phyloP scores from a whole-genome alignment of 2,888 invertebrate genomes.

The Microctonus aethiopoides region DNA sequence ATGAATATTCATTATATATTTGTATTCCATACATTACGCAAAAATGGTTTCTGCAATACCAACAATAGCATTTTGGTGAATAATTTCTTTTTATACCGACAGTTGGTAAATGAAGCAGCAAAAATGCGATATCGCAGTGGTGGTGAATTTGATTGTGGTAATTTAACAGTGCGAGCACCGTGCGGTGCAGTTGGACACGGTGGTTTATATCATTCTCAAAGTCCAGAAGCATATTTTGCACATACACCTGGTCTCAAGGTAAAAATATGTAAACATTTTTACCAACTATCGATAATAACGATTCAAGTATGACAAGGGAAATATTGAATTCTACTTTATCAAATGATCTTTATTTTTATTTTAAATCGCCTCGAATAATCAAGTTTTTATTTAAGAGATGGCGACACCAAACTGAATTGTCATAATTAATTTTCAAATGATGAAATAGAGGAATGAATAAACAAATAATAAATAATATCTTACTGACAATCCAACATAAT shows the following conservation, averaged over 20 bases:
- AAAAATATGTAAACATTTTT: too few species aligned
- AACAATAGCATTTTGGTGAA: too few species aligned
- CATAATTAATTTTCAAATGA: too few species aligned
- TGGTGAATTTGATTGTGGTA: constrained; percentile 88
- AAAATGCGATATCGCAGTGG: constrained; percentile 96
- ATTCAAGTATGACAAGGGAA: too few species aligned
- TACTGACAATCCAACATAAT: constrained; percentile 11
- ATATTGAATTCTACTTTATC: too few species aligned
- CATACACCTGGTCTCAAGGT: constrained; percentile 95
- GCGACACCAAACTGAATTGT: too few species aligned
- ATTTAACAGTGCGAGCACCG: constrained; percentile 90
- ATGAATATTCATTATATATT: too few species aligned
- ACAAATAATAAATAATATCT: not conserved
- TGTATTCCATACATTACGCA: too few species aligned
- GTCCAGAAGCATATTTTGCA: constrained; percentile 96
- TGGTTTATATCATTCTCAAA: constrained; percentile 97
- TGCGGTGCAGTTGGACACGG: constrained; percentile 99
- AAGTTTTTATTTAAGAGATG: not conserved
- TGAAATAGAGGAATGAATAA: not conserved
- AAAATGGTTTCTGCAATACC: too few species aligned
- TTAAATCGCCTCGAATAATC: too few species aligned
- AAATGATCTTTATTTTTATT: too few species aligned
- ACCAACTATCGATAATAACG: too few species aligned
- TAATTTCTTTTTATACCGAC: constrained; percentile 31
- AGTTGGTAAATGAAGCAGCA: constrained; percentile 92